Base-by-base conservation (phyloP, 2,888 invertebrate genomes). In the Frankliniella fusca region DNA sequence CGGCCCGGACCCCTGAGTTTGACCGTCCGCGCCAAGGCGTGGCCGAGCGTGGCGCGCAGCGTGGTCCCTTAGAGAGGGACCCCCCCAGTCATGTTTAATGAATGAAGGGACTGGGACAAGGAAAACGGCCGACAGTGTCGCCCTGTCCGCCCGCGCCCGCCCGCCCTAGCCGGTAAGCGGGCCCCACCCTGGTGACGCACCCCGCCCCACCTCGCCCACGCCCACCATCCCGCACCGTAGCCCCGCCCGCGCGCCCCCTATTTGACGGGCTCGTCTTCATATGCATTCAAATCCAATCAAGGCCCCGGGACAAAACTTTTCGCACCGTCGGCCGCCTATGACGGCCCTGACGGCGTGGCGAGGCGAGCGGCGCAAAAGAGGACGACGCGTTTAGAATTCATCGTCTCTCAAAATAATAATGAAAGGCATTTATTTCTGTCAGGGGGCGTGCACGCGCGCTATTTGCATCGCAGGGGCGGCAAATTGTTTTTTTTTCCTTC, bases 241-340 rank as follows among this genome's bases (percentile, higher is more conserved):
- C n/a, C n/a, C 38, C 38, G 38, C 38, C 38, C 38, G 38, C 5
- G 3, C 3, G 38, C 38, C 38, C 38, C 3, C 38, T 38, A 38
- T 38, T 38, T 38, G 38, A 38, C 38, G 38, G 38, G 61, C 61
- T 61, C 61, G 18, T 61, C 61, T 61, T 61, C 70, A 76, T 76
- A 27, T 76, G 70, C 70, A 76, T 76, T 76, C 70, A 76, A 76
- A 76, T 76, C 70, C 70, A 76, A 76, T 76, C 70, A 76, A 27
- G 70, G 18, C 20, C 54, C 54, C 70, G 11, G 23, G 70, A 76
- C 23, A 76, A 76, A 76, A 76, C 20, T 61, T 61, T 61, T 61
- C 20, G n/a, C 61, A n/a, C 54, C 15, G 11, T 15, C 61, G 20
- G 15, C 20, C 20, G 20, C 20, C 20, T 15, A 9, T 54, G 70